Evolutionary conservation across 2,888 invertebrate genomes (phyloP).

Genomic region (Drosophila greeni): DNA sequence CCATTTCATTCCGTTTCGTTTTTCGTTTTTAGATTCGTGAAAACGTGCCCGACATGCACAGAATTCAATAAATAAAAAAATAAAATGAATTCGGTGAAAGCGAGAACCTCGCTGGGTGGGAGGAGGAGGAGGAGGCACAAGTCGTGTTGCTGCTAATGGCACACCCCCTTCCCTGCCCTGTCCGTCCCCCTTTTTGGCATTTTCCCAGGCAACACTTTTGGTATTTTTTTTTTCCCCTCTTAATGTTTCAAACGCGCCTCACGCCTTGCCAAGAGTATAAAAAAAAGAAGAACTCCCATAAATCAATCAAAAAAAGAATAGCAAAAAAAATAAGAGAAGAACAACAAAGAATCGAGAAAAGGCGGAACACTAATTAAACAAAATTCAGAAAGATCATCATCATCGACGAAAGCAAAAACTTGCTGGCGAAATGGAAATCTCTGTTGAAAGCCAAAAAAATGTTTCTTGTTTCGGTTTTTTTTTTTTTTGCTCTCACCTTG

Average conservation of each 20-base stretch:
- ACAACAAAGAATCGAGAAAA: constrained; percentile 3
- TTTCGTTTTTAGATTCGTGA: constrained; percentile 51
- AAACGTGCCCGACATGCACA: constrained; percentile 71
- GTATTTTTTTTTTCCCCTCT: constrained; percentile 2
- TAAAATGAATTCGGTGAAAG: constrained; percentile 71
- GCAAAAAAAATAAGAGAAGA: background rate
- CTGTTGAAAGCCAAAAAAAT: constrained; percentile 3
- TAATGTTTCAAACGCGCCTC: constrained; percentile 28
- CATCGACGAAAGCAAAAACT: constrained; percentile 35
- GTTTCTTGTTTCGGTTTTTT: constrained; percentile 35
- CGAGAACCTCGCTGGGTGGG: constrained; percentile 43
- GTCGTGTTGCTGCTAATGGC: constrained; percentile 65
- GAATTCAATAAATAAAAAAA: constrained; percentile 68
- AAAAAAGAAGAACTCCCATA: constrained; percentile 15
- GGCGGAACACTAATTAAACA: constrained; percentile 25
- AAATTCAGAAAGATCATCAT: constrained; percentile 9
- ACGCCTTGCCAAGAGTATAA: constrained; percentile 1
- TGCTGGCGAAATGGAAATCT: constrained; percentile 33
- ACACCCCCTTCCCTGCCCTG: constrained; percentile 6
- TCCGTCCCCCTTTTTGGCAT: constrained; percentile 5
- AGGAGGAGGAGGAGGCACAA: constrained; percentile 21
- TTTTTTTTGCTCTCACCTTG: constrained; percentile 26
- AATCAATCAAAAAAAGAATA: constrained; percentile 25
- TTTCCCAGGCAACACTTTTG: constrained; percentile 29
- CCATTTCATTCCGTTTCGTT: constrained; percentile 37